Evolutionary conservation across 2,888 invertebrate genomes (phyloP).

Genomic region (Harpagoxenus sublaevis): DNA sequence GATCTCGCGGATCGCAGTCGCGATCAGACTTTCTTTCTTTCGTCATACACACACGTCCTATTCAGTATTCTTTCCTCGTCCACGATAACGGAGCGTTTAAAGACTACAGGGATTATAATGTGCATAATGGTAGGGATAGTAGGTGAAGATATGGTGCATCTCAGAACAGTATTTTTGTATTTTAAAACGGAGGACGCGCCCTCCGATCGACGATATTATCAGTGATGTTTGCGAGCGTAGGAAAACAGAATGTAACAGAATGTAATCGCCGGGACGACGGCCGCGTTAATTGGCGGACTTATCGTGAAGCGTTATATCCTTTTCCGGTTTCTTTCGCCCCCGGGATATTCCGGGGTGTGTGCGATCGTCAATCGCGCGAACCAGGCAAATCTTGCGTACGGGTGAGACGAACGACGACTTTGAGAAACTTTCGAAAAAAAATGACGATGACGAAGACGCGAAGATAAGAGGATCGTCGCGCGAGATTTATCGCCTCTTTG

Average conservation of each 20-base stretch:
- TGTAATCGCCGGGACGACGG: neutral
- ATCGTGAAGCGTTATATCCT: constrained; percentile 38
- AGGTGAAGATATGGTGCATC: constrained; percentile 79
- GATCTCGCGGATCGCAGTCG: neutral
- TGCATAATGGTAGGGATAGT: constrained; percentile 78
- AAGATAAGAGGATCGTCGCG: constrained; percentile 4
- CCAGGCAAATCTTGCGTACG: constrained; percentile 28
- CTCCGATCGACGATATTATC: constrained; percentile 62
- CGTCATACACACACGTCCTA: neutral
- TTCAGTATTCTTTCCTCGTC: constrained; percentile 72
- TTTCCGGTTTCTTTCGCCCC: constrained; percentile 28
- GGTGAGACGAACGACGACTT: constrained; percentile 27
- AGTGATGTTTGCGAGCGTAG: constrained; percentile 67
- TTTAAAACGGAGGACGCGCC: constrained; percentile 67
- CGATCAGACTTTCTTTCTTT: neutral
- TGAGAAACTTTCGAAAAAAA: constrained; percentile 12
- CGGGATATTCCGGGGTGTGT: neutral
- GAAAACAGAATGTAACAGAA: constrained; percentile 51
- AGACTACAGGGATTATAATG: constrained; percentile 78
- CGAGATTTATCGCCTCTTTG: constrained; percentile 29
- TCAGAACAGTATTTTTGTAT: constrained; percentile 85
- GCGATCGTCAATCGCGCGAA: constrained; percentile 13
- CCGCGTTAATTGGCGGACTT: constrained; percentile 34
- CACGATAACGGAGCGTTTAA: constrained; percentile 71
- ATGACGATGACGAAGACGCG: neutral